These are phyloP conservation scores for Tenthredo amoena DNA, from an alignment of 2,888 invertebrate species.

Conservation along the genomic window DNA sequence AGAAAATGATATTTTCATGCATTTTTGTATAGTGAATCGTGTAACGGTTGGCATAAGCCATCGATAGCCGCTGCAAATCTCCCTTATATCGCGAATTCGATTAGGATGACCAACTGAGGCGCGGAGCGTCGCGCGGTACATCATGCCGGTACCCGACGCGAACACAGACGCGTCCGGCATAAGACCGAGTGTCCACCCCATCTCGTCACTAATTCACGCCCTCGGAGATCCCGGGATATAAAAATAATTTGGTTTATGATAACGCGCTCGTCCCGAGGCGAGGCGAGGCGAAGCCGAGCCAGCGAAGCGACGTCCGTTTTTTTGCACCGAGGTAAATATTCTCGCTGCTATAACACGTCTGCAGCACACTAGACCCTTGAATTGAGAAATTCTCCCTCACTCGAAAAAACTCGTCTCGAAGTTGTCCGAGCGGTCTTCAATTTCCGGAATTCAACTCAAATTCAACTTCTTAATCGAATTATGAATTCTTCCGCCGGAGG, in stretches of 20 bases:
- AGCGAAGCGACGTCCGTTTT: conserved; percentile 1
- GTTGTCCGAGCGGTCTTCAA: neutral
- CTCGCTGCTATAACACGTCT: neutral
- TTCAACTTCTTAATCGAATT: neutral
- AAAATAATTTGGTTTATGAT: conserved; percentile 77
- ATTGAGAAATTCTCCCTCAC: neutral
- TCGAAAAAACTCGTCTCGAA: neutral
- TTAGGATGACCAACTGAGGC: conserved; percentile 52
- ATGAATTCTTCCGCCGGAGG: neutral
- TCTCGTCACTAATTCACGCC: conserved; percentile 75
- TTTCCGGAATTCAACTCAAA: neutral
- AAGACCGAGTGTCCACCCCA: conserved; percentile 65
- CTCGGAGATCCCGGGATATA: conserved; percentile 74
- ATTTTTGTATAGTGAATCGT: conserved; percentile 39
- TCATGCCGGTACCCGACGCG: conserved; percentile 12
- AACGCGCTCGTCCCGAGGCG: conserved; percentile 71
- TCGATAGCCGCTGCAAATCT: conserved; percentile 45
- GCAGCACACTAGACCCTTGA: neutral
- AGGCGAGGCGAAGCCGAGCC: conserved; percentile 14
- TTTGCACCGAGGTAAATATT: conserved; percentile 8
- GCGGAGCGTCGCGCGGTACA: conserved; percentile 1
- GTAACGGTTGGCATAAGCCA: conserved; percentile 30
- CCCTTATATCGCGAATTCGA: conserved; percentile 50
- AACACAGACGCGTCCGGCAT: conserved; percentile 45
- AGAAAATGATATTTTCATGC: neutral